Evolutionary conservation across 2,113 vertebrate genomes (phyloP).

Genomic region (Cichladusa arquata): DNA sequence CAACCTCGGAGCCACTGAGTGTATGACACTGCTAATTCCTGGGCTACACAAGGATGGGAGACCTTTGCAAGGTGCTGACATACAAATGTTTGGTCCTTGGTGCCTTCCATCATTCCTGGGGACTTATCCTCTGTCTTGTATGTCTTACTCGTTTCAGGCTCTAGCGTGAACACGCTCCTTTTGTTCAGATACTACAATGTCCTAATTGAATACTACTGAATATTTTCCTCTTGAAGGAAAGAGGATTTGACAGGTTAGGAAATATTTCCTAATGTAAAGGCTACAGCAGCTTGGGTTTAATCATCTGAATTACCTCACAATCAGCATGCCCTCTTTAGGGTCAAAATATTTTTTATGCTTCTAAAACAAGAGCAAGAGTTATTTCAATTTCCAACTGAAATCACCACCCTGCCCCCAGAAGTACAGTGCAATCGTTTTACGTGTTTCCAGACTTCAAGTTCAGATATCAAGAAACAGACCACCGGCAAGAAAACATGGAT

Average conservation of each 20-base stretch:
- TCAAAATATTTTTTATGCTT: background rate
- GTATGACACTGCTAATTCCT: background rate
- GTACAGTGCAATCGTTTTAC: background rate
- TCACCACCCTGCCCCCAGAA: background rate
- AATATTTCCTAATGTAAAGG: background rate
- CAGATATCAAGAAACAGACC: background rate
- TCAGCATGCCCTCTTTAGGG: background rate
- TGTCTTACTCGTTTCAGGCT: background rate
- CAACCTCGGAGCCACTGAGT: background rate
- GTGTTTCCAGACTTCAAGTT: background rate
- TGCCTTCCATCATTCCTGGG: background rate
- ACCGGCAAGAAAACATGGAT: fast-evolving
- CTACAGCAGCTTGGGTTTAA: background rate
- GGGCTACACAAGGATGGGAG: constrained; percentile 18
- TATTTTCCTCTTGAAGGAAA: background rate
- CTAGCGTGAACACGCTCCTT: background rate
- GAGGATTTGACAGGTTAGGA: background rate
- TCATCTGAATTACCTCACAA: background rate
- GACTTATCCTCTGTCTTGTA: background rate
- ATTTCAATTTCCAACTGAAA: background rate
- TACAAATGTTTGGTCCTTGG: background rate
- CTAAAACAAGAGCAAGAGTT: background rate
- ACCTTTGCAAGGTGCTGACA: background rate
- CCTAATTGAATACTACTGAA: background rate
- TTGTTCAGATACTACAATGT: background rate